Percentiles rank a stretch among this genome's conserved stretches.
Evolutionary conservation across 2,113 vertebrate species (phyloP).

Genomic region (Charina bottae): DNA sequence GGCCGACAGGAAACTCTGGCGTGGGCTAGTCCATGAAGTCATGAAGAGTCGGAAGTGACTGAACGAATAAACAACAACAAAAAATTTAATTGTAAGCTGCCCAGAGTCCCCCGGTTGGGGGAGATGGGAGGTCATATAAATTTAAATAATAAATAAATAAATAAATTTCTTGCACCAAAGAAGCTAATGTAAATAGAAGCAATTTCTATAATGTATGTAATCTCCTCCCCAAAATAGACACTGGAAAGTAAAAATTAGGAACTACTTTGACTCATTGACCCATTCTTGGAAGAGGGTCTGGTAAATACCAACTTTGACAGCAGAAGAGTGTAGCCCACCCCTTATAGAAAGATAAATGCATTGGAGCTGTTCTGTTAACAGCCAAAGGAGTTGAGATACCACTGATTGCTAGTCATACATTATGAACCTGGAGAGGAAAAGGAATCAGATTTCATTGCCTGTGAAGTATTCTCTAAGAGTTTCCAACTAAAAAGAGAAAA

Average conservation of each 20-base stretch:
- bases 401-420: background rate
- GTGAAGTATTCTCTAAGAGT: background rate
- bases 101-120: too few relatives aligned
- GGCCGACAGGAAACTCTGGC: too few relatives aligned
- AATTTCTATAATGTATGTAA: slow-evolving; percentile 58
- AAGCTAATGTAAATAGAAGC: slow-evolving; percentile 64
- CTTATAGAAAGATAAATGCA: slow-evolving; percentile 31
- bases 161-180: slow-evolving; percentile 54
- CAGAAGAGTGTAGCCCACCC: slow-evolving; percentile 37
- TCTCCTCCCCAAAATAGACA: slow-evolving; percentile 41
- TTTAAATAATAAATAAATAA: too few relatives aligned
- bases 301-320: slow-evolving; percentile 66
- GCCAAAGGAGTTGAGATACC: background rate
- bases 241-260: slow-evolving; percentile 40
- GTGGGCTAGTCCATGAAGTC: too few relatives aligned
- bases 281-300: slow-evolving; percentile 62
- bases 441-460: background rate
- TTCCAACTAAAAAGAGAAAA: background rate
- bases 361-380: background rate
- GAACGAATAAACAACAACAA: too few relatives aligned
- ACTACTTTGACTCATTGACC: slow-evolving; percentile 59
- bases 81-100: too few relatives aligned
- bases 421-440: background rate
- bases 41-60: too few relatives aligned
- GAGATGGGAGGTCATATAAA: too few relatives aligned